Conservation (phyloP, 1,140 invertebrate species). For the Phymorhynchus buccinoides region DNA sequence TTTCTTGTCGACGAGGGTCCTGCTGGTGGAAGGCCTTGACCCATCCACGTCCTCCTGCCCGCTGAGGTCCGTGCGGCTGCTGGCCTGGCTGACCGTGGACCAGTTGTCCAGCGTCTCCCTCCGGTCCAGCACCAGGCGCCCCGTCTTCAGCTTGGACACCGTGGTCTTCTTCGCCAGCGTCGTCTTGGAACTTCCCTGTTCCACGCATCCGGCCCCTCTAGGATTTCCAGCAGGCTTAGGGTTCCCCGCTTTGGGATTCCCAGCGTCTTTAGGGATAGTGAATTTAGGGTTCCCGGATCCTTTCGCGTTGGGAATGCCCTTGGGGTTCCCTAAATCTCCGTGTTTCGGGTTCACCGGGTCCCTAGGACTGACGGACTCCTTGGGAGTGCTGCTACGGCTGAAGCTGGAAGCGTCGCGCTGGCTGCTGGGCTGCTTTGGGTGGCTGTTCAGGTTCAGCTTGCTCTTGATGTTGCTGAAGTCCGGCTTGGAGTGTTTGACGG, state of each 20-base stretch:
- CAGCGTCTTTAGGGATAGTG: neutral
- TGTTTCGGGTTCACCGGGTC: slow-evolving; percentile 29
- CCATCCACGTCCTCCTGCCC: slow-evolving; percentile 21
- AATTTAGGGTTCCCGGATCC: neutral
- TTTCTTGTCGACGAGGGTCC: neutral
- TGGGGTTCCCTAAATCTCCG: slow-evolving; percentile 67
- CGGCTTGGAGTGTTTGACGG: slow-evolving; percentile 55
- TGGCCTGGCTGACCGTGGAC: slow-evolving; percentile 30
- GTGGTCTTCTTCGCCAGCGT: slow-evolving; percentile 10
- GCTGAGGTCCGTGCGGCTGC: slow-evolving; percentile 45
- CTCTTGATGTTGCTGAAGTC: slow-evolving; percentile 70
- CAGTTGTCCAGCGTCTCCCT: slow-evolving; percentile 31
- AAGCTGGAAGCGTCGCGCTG: neutral
- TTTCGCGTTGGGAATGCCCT: slow-evolving; percentile 44
- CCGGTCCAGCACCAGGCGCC: slow-evolving; percentile 17
- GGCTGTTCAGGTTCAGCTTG: slow-evolving; percentile 58
- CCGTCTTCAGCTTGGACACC: neutral
- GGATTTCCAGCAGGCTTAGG: neutral
- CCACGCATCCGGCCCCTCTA: neutral
- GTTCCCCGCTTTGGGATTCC: neutral
- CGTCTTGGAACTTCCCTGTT: neutral
- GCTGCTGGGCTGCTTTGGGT: neutral
- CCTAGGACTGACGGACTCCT: slow-evolving; percentile 34
- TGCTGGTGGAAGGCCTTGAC: neutral
- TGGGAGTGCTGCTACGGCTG: neutral